Evolutionary conservation across 2,113 vertebrate genomes (phyloP).

Genomic region (Chrysemys picta): DNA sequence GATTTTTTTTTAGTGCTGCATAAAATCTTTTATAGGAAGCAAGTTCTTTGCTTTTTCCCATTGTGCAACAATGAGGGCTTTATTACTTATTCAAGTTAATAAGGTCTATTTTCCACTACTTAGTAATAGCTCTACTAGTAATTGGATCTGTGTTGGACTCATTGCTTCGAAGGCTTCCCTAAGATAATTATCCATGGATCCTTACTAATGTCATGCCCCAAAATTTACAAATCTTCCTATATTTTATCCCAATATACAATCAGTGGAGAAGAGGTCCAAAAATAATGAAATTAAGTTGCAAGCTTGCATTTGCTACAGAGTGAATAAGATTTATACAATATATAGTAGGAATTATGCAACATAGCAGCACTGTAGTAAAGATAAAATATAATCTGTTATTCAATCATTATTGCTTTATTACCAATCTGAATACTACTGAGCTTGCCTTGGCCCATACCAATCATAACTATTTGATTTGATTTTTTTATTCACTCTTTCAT

Average conservation of each 20-base stretch:
- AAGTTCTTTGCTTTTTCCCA: background rate
- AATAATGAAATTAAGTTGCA: background rate
- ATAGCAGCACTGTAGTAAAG: background rate
- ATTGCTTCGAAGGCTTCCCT: background rate
- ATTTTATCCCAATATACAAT: background rate
- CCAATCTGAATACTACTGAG: background rate
- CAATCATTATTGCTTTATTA: background rate
- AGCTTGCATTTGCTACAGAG: background rate
- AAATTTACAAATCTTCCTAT: background rate
- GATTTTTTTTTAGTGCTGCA: background rate
- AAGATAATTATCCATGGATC: background rate
- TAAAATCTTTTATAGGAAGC: background rate
- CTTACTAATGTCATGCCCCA: background rate
- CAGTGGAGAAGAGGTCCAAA: background rate
- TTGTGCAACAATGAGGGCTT: background rate
- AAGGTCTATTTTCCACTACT: background rate
- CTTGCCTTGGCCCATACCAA: background rate
- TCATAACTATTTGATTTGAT: background rate
- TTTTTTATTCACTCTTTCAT: background rate
- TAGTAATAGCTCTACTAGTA: constrained; percentile 1
- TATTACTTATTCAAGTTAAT: constrained; percentile 11
- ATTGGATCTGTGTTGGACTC: constrained; percentile 1
- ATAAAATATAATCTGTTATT: background rate
- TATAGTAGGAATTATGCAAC: background rate
- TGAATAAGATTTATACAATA: background rate